Conservation (phyloP, 1,140 invertebrate genomes). For the Thalassaphorura encarpata region DNA sequence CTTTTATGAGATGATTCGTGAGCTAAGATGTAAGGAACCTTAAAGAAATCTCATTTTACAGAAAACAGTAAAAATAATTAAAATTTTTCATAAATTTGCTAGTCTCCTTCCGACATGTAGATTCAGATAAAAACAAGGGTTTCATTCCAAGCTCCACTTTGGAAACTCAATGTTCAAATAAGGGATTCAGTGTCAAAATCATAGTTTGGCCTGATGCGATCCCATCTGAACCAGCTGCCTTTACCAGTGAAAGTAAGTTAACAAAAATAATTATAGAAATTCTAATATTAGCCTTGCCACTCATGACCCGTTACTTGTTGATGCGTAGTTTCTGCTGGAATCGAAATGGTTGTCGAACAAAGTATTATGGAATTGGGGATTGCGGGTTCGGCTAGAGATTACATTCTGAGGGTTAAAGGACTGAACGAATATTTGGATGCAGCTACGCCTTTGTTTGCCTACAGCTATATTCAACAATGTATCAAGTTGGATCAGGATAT, state of each 20-base stretch:
- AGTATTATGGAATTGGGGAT: constrained; percentile 71
- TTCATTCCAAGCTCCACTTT: constrained; percentile 71
- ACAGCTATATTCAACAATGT: constrained; percentile 88
- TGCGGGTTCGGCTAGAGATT: constrained; percentile 55
- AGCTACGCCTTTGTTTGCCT: constrained; percentile 57
- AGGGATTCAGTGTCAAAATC: constrained; percentile 73
- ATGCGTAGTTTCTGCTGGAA: constrained; percentile 60
- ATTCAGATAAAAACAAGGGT: constrained; percentile 62
- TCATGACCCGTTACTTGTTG: no score
- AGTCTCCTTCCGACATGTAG: constrained; percentile 56
- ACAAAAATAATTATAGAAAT: neutral
- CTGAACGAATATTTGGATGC: constrained; percentile 61
- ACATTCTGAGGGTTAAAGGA: constrained; percentile 64
- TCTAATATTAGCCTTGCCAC: no score
- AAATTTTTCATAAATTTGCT: no score
- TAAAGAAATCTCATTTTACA: no score
- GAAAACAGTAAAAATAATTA: no score
- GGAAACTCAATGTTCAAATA: constrained; percentile 55
- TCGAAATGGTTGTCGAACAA: constrained; percentile 78
- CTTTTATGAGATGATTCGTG: constrained; percentile 67
- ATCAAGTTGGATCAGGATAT: constrained; percentile 89
- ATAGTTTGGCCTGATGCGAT: constrained; percentile 55
- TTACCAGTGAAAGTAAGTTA: constrained; percentile 72
- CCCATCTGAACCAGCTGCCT: constrained; percentile 54
- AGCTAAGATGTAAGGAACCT: constrained; percentile 56